Evolutionary conservation across 1,140 invertebrate species (phyloP), one percentile per base, ranked within the genome.

Genomic region (Palaemon carinicauda): DNA sequence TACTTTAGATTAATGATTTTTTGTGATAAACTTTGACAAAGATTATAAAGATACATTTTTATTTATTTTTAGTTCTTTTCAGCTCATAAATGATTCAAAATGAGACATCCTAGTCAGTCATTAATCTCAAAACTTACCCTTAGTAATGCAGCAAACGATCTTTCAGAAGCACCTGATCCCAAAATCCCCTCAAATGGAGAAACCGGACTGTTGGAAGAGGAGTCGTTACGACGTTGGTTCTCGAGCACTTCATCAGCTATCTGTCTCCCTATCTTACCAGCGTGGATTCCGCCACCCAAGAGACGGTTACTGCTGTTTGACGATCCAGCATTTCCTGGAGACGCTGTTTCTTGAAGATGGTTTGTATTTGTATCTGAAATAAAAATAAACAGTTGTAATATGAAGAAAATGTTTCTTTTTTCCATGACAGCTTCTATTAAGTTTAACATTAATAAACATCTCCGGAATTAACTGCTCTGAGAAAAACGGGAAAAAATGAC

Each of bases 231-330:
- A 14, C 84, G 80, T 24, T 85, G 74, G 41, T 60, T 82, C 50
- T 89, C 88, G 24, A 83, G 53, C 21, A 89, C 94, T 90, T 95
- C 94, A 74, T 95, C 95, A 0, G 95, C 95, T 90, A 96, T 95
- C 90, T 95, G 94, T 31, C 94, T 92, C 31, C 96, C 96, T 88
- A 96, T 96, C 92, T 96, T 96, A 91, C 95, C 95, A 77, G 95
- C 95, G 91, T 96, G 95, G n/a, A 89, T 85, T 19, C 88, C 86
- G n/a, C 75, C 75, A 17, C 87, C 80, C 19, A 88, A 29, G 31
- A 88, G 21, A 10, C 81, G 71, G 19, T 50, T 82, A 24, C 51
- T 79, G 53, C 52, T 80, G 27, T 50, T 82, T 52, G 81, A 74
- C 3, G 87, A 88, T 15, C 74, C 80, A 29, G 53, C 50, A 27